Percentiles rank a stretch among this genome's conserved stretches.
Conservation (phyloP, 2,888 invertebrate genomes). For the Chydorus sphaericus region DNA sequence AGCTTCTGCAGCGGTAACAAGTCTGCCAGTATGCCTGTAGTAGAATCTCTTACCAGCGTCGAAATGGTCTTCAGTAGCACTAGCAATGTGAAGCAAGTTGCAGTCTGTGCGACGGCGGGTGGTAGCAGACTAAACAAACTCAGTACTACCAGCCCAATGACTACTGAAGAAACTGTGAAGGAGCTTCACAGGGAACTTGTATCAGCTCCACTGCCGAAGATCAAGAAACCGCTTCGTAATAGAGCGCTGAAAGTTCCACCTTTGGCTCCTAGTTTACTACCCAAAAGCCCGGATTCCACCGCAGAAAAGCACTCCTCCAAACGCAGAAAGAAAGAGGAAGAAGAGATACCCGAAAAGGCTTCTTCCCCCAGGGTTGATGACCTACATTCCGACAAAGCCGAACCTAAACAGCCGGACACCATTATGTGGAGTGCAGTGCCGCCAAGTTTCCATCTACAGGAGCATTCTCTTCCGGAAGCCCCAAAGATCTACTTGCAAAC, state of each 20-base stretch:
- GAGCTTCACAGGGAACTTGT: too few relatives aligned
- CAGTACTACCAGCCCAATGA: too few relatives aligned
- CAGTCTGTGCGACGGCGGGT: too few relatives aligned
- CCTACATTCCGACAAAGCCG: neutral
- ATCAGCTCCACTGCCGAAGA: conserved; percentile 17
- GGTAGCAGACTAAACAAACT: neutral
- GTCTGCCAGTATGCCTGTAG: neutral
- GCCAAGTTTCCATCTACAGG: too few relatives aligned
- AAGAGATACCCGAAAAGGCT: too few relatives aligned
- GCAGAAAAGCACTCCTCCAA: conserved; percentile 12
- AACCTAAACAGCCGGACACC: neutral
- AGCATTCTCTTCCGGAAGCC: too few relatives aligned
- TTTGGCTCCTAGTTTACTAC: conserved; percentile 48
- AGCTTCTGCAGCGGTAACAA: neutral
- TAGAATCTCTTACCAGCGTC: neutral
- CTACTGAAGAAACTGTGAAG: conserved; percentile 8
- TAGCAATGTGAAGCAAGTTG: neutral
- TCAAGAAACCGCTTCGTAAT: conserved; percentile 12
- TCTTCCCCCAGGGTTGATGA: neutral
- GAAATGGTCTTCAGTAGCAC: neutral
- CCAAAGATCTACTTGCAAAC: conserved; percentile 13
- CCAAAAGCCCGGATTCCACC: conserved; percentile 56
- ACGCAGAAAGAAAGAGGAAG: conserved; percentile 12
- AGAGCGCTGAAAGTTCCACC: conserved; percentile 19
- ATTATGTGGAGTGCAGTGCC: neutral